Conservation (phyloP, 53 echinoderm and acorn worm species). For the Zoroaster sp. region DNA sequence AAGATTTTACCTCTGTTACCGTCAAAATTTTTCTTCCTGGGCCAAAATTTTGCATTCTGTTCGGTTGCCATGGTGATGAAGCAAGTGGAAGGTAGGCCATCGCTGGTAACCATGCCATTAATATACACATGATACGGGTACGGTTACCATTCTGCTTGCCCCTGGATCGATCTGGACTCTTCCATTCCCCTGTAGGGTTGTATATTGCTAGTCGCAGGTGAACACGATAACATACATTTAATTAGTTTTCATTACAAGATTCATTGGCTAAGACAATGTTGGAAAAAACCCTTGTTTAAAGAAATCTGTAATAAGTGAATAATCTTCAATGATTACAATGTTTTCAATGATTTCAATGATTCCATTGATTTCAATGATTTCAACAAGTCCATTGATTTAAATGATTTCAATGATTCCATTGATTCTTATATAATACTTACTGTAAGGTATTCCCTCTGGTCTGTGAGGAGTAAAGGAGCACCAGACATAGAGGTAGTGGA, state of each 20-base stretch:
- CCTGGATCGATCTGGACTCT: constrained; percentile 41
- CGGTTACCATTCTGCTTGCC: constrained; percentile 34
- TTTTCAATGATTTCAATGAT: not conserved
- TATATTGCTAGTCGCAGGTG: constrained; percentile 49
- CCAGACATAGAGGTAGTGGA: constrained; percentile 51
- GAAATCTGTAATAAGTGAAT: not conserved
- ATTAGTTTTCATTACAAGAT: not conserved
- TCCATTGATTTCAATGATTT: not conserved
- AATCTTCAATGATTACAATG: too few relatives aligned
- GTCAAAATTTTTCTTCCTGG: constrained; percentile 54
- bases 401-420: not conserved
- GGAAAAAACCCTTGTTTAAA: not conserved
- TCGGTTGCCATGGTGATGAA: constrained; percentile 19
- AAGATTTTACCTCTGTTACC: constrained; percentile 54
- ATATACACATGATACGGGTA: constrained; percentile 14
- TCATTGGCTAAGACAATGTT: too few relatives aligned
- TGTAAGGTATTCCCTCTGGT: constrained; percentile 40
- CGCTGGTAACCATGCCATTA: constrained; percentile 46
- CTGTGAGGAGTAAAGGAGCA: not conserved
- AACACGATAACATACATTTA: constrained; percentile 2
- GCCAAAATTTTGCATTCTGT: not conserved
- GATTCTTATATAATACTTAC: not conserved
- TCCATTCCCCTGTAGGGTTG: constrained; percentile 69
- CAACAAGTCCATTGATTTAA: not conserved
- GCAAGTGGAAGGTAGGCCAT: constrained; percentile 30